Evolutionary conservation across 2,113 vertebrate species (phyloP).

Genomic region (Murina feae): DNA sequence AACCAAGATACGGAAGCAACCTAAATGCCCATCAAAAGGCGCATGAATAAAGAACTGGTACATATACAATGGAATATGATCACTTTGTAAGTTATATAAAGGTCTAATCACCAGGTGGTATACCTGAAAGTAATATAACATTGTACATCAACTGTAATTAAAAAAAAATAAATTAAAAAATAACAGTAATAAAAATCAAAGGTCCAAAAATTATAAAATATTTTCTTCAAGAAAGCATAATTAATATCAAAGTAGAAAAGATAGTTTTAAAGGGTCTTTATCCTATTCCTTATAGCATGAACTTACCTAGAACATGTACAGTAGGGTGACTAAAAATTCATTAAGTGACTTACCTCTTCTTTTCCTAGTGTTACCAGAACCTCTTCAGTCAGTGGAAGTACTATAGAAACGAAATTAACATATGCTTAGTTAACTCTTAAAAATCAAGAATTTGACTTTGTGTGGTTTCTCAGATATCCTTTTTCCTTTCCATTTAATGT

Average conservation of each 20-base stretch:
- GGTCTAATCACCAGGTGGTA: not conserved
- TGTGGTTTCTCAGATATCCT: not conserved
- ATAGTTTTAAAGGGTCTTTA: not conserved
- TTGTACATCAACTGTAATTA: not conserved
- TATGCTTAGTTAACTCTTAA: slow-evolving; percentile 4
- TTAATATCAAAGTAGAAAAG: not conserved
- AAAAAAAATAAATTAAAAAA: not conserved
- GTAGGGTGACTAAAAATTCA: not conserved
- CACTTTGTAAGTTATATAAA: not conserved
- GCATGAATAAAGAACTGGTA: not conserved
- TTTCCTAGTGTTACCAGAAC: slow-evolving; percentile 75
- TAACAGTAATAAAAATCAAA: not conserved
- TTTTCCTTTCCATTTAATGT: not conserved
- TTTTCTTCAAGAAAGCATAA: slow-evolving; percentile 22
- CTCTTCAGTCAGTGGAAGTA: slow-evolving; percentile 72
- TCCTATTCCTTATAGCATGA: not conserved
- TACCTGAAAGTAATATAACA: not conserved
- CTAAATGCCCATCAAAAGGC: not conserved
- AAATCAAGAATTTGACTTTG: slow-evolving; percentile 25
- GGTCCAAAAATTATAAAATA: not conserved
- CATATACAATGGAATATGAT: not conserved
- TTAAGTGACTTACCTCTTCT: slow-evolving; percentile 80
- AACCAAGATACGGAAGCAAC: not conserved
- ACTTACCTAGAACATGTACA: slow-evolving; percentile 5
- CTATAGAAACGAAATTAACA: slow-evolving; percentile 76